Conservation (phyloP, 2,113 vertebrate genomes). For the Marmota flaviventris region DNA sequence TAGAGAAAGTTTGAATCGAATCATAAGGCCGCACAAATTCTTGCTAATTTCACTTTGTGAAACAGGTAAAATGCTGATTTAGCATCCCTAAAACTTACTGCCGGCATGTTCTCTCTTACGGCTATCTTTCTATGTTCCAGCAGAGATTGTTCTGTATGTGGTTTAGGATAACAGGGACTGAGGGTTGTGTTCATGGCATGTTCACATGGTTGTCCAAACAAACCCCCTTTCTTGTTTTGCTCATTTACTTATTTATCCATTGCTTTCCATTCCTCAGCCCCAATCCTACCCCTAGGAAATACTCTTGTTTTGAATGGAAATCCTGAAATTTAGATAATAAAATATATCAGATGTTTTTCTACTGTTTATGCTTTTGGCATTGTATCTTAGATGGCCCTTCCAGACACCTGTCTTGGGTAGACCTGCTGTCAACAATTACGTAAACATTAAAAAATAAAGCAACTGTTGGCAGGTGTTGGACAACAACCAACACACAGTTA, state of each 20-base stretch:
- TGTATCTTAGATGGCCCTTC: neutral
- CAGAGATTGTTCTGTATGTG: neutral
- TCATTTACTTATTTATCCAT: neutral
- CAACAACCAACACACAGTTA: neutral
- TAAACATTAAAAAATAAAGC: neutral
- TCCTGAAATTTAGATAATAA: neutral
- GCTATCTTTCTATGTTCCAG: neutral
- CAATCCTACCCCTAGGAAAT: neutral
- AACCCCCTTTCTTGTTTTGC: neutral
- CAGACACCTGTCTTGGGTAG: neutral
- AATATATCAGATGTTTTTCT: neutral
- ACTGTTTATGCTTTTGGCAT: neutral
- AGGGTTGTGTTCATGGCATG: neutral
- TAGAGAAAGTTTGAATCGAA: neutral
- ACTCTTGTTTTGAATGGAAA: neutral
- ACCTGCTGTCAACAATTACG: neutral
- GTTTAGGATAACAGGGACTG: no score
- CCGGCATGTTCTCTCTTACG: neutral
- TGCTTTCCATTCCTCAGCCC: neutral
- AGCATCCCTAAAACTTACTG: neutral
- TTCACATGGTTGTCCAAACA: neutral
- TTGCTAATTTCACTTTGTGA: neutral
- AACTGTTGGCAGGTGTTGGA: neutral
- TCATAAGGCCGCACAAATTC: neutral
- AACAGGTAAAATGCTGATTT: neutral